Evolutionary conservation across 2,113 vertebrate genomes (phyloP).

Genomic region (Sialia sialis): DNA sequence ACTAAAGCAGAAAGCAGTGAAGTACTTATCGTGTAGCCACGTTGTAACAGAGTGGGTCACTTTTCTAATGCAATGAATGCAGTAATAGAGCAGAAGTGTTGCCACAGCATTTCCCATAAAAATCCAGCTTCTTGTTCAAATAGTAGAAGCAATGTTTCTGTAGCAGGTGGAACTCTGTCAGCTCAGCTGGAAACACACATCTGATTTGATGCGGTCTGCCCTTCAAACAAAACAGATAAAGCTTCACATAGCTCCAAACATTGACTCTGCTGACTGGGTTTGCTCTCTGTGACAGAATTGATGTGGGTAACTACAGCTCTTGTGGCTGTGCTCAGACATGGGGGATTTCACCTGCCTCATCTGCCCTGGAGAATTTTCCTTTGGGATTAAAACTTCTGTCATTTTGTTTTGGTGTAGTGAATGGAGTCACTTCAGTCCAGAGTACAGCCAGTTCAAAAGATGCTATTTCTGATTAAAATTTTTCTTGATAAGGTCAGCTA

Average conservation of each 20-base stretch:
- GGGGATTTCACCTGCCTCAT: neutral
- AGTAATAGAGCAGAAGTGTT: neutral
- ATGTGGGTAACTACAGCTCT: neutral
- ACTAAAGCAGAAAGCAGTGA: neutral
- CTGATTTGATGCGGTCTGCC: neutral
- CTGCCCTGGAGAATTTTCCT: neutral
- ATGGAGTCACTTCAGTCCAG: neutral
- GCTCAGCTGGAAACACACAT: neutral
- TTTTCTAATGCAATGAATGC: neutral
- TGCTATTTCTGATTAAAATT: neutral
- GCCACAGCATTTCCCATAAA: neutral
- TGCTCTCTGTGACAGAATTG: neutral
- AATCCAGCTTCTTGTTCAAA: neutral
- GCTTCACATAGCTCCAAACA: neutral
- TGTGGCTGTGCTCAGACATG: neutral
- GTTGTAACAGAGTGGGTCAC: neutral
- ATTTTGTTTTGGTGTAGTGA: neutral
- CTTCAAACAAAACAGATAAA: neutral
- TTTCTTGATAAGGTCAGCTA: neutral
- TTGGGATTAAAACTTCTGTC: neutral
- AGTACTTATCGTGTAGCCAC: accelerated
- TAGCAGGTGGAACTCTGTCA: neutral
- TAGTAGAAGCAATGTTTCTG: neutral
- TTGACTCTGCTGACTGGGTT: neutral
- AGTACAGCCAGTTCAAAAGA: neutral